phyloP scores from a whole-genome alignment of 2,113 vertebrate genomes.

The Dipodomys spectabilis region DNA sequence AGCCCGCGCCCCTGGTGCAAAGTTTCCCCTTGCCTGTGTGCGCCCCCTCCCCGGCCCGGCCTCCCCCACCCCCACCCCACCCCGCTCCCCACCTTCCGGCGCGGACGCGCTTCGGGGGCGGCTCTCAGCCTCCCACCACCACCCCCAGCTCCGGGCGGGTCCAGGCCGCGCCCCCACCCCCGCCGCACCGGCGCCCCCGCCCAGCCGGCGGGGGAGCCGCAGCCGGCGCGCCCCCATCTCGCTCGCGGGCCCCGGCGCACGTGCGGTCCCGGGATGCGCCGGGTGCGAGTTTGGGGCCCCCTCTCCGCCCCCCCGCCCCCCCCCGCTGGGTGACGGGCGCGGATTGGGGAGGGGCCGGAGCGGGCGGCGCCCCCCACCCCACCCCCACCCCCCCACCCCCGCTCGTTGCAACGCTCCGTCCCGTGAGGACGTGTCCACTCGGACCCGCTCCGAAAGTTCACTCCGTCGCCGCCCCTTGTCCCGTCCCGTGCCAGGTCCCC shows the following conservation, averaged over 20 bases:
- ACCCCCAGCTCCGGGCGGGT: slow-evolving; percentile 59
- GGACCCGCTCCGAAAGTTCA: slow-evolving; percentile 79
- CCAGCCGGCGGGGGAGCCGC: slow-evolving; percentile 58
- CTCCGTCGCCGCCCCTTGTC: slow-evolving; percentile 61
- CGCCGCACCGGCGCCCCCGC: slow-evolving; percentile 73
- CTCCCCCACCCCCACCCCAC: background rate
- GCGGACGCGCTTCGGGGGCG: slow-evolving; percentile 57
- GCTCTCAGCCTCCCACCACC: slow-evolving; percentile 47
- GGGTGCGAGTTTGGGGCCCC: slow-evolving; percentile 48
- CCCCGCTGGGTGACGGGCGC: background rate
- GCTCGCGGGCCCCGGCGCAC: slow-evolving; percentile 65
- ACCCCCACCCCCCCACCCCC: background rate
- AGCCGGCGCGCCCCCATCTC: slow-evolving; percentile 27
- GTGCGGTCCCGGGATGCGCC: slow-evolving; percentile 71
- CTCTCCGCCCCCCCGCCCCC: background rate
- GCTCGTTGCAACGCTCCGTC: slow-evolving; percentile 26
- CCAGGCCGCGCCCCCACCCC: slow-evolving; percentile 76
- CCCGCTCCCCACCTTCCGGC: background rate
- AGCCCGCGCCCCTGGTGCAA: slow-evolving; percentile 69
- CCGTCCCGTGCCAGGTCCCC: slow-evolving; percentile 36
- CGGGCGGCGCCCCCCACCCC: background rate
- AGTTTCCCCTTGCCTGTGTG: slow-evolving; percentile 69
- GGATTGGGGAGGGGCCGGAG: background rate
- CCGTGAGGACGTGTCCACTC: slow-evolving; percentile 70
- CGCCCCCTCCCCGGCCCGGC: background rate